Percentiles rank a stretch among this genome's conserved stretches.
Evolutionary conservation across 2,888 invertebrate species (phyloP).

Genomic region (Eustalomyia histrio): DNA sequence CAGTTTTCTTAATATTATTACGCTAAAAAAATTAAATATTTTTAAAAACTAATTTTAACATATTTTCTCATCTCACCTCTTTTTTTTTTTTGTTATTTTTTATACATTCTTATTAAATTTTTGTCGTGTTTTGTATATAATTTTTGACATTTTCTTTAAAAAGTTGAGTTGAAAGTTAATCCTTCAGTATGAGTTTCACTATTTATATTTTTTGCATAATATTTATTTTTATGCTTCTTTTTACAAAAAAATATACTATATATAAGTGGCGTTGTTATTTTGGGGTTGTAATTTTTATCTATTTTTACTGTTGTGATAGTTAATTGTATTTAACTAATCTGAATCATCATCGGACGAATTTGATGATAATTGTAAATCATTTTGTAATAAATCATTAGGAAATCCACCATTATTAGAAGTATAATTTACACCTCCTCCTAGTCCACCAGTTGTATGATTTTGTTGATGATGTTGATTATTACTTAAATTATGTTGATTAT

Average conservation of each 20-base stretch:
- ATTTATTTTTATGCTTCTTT: slow-evolving; percentile 48
- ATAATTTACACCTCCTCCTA: slow-evolving; percentile 67
- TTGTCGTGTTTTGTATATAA: no score
- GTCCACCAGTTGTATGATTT: slow-evolving; percentile 26
- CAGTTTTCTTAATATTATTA: not conserved
- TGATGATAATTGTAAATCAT: slow-evolving; percentile 92
- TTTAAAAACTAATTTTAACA: slow-evolving; percentile 54
- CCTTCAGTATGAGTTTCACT: slow-evolving; percentile 19
- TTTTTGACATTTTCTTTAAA: no score
- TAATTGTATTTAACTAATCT: slow-evolving; percentile 44
- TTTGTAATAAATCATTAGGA: slow-evolving; percentile 83
- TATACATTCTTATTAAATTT: no score
- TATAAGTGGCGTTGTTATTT: slow-evolving; percentile 48
- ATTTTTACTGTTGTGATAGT: not conserved
- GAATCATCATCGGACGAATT: slow-evolving; percentile 86
- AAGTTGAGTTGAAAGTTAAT: slow-evolving; percentile 17
- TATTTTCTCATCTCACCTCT: slow-evolving; percentile 3
- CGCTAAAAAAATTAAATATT: slow-evolving; percentile 35
- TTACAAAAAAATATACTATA: slow-evolving; percentile 60
- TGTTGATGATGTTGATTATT: slow-evolving; percentile 65
- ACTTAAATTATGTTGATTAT: slow-evolving; percentile 52
- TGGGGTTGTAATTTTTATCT: slow-evolving; percentile 25
- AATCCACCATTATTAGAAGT: slow-evolving; percentile 75
- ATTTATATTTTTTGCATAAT: slow-evolving; percentile 21
- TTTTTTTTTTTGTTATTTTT: not conserved